Conservation (phyloP, 2,113 vertebrate species). For the Tenrec ecaudatus region DNA sequence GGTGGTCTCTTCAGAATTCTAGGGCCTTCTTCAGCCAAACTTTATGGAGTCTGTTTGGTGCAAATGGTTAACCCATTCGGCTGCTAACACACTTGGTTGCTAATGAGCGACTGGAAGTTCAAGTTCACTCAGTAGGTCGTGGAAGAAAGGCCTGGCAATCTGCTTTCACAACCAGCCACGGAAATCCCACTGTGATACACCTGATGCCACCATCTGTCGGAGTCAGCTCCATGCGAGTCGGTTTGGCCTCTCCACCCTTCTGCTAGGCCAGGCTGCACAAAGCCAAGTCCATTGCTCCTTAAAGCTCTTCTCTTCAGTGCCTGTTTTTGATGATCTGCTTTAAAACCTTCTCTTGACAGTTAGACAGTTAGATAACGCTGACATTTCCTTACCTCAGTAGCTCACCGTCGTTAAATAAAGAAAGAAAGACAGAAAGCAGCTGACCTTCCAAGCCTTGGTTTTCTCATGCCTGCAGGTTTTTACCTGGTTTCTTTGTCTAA, state of each 20-base stretch:
- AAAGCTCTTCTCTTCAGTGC: not conserved
- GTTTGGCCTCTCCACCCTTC: not conserved
- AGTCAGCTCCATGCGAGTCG: not conserved
- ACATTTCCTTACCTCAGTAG: accelerated
- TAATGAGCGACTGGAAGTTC: not conserved
- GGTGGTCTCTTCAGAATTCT: not conserved
- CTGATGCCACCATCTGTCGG: not conserved
- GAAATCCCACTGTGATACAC: not conserved
- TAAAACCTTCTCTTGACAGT: too few relatives aligned
- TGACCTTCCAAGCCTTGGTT: not conserved
- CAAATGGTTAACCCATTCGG: not conserved
- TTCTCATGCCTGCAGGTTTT: not conserved
- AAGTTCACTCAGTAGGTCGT: not conserved
- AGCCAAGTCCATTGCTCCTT: not conserved
- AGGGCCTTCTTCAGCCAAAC: not conserved
- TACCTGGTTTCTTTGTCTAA: not conserved
- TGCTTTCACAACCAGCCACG: not conserved
- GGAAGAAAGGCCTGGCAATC: not conserved
- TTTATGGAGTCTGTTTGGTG: not conserved
- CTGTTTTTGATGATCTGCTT: not conserved
- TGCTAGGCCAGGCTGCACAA: too few relatives aligned
- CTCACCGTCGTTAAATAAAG: not conserved
- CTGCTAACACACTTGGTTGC: not conserved
- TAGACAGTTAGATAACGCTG: not conserved
- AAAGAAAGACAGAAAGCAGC: too few relatives aligned